Base-by-base conservation (phyloP, 2,113 vertebrate genomes). In the Desmodus rotundus region DNA sequence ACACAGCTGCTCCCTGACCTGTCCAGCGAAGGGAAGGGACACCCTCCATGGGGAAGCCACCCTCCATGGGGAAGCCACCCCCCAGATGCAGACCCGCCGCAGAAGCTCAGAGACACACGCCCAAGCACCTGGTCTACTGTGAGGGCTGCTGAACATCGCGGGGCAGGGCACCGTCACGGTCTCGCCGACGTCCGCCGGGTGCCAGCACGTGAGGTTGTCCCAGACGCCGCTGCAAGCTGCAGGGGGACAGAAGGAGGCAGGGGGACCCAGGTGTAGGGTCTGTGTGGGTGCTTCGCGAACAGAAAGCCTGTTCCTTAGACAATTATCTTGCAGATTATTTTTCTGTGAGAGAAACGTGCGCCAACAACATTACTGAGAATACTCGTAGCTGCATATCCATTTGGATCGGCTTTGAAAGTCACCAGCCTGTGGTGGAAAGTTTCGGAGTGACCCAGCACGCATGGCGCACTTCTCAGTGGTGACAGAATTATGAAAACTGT, bases 181-280 rank as follows among this genome's bases (percentile, higher is more conserved):
- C 96, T 99, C 98, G 70, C 99, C 98, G n/a, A 98, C 56, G 41
- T 98, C 98, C 0, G 99, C 99, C 17, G 98, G 98, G 50, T 70
- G 98, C 99, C 99, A 99, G 41, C 99, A 99, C 0, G 99, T 99
- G 84, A 99, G 96, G 94, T 99, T 99, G 98, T 99, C 99, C 99
- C 99, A 99, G 94, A 98, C 17, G 38, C 98, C 99, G 74, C 96
- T 87, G 97, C 99, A 99, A 58, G 98, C 99, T 95, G 92, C 22
- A 87, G 97, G 97, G 95, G 76, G 16, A 45, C 50, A 47, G 63
- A n/a, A 36, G 63, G 33, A 86, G 77, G 38, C 54, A 43, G 54
- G n/a, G 5, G 45, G 31, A 50, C 17, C 15, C 9, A 0, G 38
- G 58, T 4, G 11, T 13, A 13, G 54, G 43, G 84, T 56, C 11